phyloP scores from a whole-genome alignment of 2,797 vertebrate genomes.

The Leptodactylus fallax region DNA sequence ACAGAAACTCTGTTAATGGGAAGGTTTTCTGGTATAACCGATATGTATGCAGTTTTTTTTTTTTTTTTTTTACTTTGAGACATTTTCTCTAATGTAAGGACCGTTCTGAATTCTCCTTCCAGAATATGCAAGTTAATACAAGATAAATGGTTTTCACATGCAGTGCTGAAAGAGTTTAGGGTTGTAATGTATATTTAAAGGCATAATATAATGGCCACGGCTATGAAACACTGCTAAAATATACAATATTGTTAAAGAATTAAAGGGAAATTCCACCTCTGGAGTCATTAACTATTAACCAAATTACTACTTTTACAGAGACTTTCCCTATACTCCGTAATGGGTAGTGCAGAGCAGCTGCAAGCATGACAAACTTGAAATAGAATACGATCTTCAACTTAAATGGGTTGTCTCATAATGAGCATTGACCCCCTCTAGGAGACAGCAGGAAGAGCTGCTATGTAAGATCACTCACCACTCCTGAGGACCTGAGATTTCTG shows the following conservation, averaged over 20 bases:
- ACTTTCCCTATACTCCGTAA: neutral
- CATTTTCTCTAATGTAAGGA: neutral
- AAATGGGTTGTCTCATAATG: no score
- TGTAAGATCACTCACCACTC: no score
- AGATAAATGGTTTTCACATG: neutral
- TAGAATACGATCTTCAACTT: no score
- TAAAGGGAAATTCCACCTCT: neutral
- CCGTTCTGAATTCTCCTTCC: neutral
- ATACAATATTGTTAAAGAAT: neutral
- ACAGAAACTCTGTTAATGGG: conserved; percentile 51
- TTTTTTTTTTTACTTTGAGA: neutral
- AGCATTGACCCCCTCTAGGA: no score
- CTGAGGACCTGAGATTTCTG: no score
- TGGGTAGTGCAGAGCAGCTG: neutral
- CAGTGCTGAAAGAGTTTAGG: conserved; percentile 21
- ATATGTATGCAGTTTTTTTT: conserved; percentile 32
- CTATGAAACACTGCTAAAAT: neutral
- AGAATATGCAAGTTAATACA: neutral
- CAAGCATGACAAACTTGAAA: no score
- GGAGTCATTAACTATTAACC: neutral
- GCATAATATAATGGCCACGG: neutral
- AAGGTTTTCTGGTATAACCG: conserved; percentile 44
- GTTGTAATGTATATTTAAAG: neutral
- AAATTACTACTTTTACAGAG: neutral
- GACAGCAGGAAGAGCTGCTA: no score